Percentiles rank a stretch among this genome's conserved stretches.
Conservation (phyloP, 2,888 invertebrate species). For the Lasioglossum vierecki region DNA sequence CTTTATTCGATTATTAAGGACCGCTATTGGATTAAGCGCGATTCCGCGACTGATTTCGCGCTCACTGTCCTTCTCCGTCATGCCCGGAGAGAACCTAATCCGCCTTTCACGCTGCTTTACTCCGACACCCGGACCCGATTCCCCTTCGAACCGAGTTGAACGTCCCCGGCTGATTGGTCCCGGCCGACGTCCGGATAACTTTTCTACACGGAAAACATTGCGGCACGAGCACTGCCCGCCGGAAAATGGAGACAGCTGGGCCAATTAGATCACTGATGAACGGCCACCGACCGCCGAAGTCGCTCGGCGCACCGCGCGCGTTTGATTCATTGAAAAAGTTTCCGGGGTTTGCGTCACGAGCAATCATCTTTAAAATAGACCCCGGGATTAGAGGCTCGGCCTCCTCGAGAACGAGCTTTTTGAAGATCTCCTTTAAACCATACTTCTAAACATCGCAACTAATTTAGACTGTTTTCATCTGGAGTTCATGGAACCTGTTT, state of each 20-base stretch:
- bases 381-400: background rate
- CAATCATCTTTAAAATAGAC: conserved; percentile 1
- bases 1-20: conserved; percentile 83
- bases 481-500: too few species aligned
- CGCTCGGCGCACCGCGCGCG: conserved; percentile 17
- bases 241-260: conserved; percentile 26
- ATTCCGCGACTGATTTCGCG: conserved; percentile 75
- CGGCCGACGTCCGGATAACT: conserved; percentile 50
- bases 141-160: conserved; percentile 28
- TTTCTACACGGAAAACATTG: conserved; percentile 51
- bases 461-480: background rate
- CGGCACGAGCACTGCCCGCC: conserved; percentile 16
- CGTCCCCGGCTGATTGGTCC: conserved; percentile 60
- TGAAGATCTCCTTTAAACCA: background rate
- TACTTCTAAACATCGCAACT: background rate
- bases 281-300: conserved; percentile 42
- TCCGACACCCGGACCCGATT: conserved; percentile 19
- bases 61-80: conserved; percentile 41
- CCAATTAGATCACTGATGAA: conserved; percentile 64
- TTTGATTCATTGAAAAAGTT: background rate
- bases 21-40: conserved; percentile 82
- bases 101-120: conserved; percentile 52
- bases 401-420: background rate
- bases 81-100: conserved; percentile 44
- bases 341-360: background rate